Evolutionary conservation across 2,797 vertebrate genomes (phyloP).

Genomic region (Acropternis orthonyx): DNA sequence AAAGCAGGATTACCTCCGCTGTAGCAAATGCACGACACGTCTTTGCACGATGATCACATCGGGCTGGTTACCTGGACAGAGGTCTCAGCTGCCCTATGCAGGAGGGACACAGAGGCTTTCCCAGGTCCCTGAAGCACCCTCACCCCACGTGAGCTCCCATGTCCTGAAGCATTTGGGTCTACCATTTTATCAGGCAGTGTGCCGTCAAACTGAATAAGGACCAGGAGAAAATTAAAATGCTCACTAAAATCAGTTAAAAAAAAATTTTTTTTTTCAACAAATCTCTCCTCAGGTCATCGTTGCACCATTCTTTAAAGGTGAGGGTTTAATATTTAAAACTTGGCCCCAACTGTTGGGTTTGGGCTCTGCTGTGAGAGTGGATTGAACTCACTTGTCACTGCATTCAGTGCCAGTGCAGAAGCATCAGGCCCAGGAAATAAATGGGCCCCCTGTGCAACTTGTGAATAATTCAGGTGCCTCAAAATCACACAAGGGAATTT

Average conservation of each 20-base stretch:
- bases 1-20: not conserved
- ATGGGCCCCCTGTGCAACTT: not conserved
- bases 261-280: not conserved
- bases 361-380: not conserved
- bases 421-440: not conserved
- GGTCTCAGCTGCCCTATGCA: not conserved
- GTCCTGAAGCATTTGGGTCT: not conserved
- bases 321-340: not conserved
- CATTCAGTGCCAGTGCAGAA: not conserved
- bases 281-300: not conserved
- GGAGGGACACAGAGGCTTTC: not conserved
- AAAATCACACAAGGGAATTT: not conserved
- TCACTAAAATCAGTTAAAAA: not conserved
- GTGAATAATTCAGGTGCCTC: slow-evolving; percentile 49
- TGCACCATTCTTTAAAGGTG: not conserved
- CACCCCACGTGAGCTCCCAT: not conserved
- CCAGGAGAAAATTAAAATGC: not conserved
- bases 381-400: not conserved
- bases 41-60: accelerated
- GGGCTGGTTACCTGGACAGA: not conserved
- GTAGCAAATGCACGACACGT: not conserved
- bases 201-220: not conserved
- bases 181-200: not conserved
- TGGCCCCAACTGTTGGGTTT: not conserved
- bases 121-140: not conserved